A percentile compares a stretch with the other conserved stretches of the same genome.
Conservation (phyloP, 2,888 invertebrate genomes). For the Drosophila ezoana region DNA sequence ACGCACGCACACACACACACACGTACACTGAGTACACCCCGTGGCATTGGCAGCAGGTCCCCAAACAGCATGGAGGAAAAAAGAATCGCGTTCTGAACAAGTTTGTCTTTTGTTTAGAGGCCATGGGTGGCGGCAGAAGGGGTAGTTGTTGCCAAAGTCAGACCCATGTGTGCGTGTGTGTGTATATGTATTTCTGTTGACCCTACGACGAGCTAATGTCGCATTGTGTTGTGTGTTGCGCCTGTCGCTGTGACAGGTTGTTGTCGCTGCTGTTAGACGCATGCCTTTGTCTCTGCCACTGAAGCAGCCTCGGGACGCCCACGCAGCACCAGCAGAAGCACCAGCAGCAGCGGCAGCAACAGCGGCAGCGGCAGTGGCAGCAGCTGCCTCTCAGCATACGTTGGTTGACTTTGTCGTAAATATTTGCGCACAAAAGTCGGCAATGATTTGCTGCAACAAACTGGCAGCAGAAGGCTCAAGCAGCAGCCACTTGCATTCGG, state of each 20-base stretch:
- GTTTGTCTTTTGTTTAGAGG: constrained; percentile 75
- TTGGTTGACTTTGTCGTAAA: constrained; percentile 64
- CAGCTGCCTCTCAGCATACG: constrained; percentile 73
- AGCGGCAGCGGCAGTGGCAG: constrained; percentile 33
- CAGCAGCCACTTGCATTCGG: constrained; percentile 30
- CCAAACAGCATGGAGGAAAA: constrained; percentile 19
- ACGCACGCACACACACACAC: constrained; percentile 6
- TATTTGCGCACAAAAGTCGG: constrained; percentile 80
- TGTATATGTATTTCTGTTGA: constrained; percentile 36
- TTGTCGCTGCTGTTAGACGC: constrained; percentile 62
- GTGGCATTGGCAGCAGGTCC: constrained; percentile 57
- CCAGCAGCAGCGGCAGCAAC: constrained; percentile 24
- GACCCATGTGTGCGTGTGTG: constrained; percentile 4
- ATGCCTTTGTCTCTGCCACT: constrained; percentile 58
- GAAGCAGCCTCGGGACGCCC: constrained; percentile 23
- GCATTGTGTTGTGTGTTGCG: constrained; percentile 56
- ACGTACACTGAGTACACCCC: constrained; percentile 23
- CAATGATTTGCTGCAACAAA: constrained; percentile 76
- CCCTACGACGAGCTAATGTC: constrained; percentile 62
- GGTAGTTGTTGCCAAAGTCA: not conserved
- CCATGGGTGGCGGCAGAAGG: constrained; percentile 30
- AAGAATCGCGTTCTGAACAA: constrained; percentile 51
- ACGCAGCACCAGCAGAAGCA: constrained; percentile 19
- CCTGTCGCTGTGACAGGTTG: constrained; percentile 70
- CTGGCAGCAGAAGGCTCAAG: constrained; percentile 40